A percentile compares a stretch with the other conserved stretches of the same genome.
Evolutionary conservation across 2,113 vertebrate species (phyloP).

Genomic region (Microtus montanus): DNA sequence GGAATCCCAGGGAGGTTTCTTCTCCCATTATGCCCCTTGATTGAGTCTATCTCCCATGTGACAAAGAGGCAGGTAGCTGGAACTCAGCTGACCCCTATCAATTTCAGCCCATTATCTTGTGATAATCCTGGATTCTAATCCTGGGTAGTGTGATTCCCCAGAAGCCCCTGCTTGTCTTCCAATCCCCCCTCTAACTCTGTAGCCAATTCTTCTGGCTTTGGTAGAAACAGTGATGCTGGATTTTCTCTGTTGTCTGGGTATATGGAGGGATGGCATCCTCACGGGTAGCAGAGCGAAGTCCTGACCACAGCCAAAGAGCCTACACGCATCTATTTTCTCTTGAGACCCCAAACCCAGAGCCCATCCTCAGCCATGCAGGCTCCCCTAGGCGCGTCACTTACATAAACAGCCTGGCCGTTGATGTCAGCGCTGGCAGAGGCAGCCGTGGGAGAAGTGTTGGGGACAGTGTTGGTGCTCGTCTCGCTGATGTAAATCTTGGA

Average conservation of each 20-base stretch:
- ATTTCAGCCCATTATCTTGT: background rate
- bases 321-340: background rate
- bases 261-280: background rate
- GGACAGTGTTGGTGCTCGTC: slow-evolving; percentile 96
- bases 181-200: background rate
- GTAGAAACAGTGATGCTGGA: background rate
- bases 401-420: slow-evolving; percentile 93
- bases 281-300: background rate
- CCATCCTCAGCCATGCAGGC: background rate
- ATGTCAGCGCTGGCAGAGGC: slow-evolving; percentile 94
- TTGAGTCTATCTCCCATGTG: background rate
- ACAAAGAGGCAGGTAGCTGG: background rate
- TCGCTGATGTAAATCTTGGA: slow-evolving; percentile 95
- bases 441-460: slow-evolving; percentile 94
- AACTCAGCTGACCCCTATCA: background rate
- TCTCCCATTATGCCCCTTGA: background rate
- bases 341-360: background rate
- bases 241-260: background rate
- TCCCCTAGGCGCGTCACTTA: slow-evolving; percentile 74
- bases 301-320: background rate
- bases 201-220: background rate
- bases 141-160: background rate
- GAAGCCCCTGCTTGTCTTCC: background rate
- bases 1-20: background rate
- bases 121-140: background rate